Percentiles rank a stretch among this genome's conserved stretches.
Evolutionary conservation across 2,113 vertebrate species (phyloP).

Genomic region (Phocoena sinus): DNA sequence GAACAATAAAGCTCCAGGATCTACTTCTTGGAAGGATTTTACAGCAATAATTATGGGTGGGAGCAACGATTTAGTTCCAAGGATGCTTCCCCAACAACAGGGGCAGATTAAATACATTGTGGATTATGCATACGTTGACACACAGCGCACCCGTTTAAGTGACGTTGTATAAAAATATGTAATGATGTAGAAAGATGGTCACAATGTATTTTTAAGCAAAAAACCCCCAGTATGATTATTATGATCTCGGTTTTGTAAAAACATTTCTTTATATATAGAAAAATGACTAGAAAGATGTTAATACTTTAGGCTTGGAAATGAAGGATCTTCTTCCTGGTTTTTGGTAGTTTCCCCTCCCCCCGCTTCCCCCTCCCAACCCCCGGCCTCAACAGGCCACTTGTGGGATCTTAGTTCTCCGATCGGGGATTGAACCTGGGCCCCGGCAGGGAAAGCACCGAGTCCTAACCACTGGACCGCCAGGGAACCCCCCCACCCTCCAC

Average conservation of each 20-base stretch:
- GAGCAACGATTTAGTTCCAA: not conserved
- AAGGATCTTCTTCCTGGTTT: not conserved
- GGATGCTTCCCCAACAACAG: not conserved
- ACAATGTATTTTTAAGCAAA: not conserved
- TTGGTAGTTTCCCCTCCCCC: not conserved
- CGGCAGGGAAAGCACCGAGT: fast-evolving
- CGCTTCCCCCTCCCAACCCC: too few relatives aligned
- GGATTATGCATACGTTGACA: not conserved
- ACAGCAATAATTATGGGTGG: not conserved
- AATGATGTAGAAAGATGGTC: not conserved
- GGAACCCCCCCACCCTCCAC: not conserved
- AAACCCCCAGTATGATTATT: not conserved
- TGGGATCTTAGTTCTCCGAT: not conserved
- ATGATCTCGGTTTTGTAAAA: not conserved
- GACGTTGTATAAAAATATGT: not conserved
- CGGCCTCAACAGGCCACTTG: not conserved
- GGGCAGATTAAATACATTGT: not conserved
- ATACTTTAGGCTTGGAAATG: not conserved
- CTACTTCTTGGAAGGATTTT: not conserved
- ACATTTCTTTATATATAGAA: not conserved
- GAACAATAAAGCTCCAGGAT: not conserved
- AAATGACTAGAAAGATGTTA: not conserved
- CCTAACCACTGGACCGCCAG: not conserved
- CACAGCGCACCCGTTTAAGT: too few relatives aligned
- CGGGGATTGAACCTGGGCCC: not conserved